Evolutionary conservation across 1,140 invertebrate genomes (phyloP), one percentile per base, ranked within the genome.

Genomic region (Mizuhopecten yessoensis): DNA sequence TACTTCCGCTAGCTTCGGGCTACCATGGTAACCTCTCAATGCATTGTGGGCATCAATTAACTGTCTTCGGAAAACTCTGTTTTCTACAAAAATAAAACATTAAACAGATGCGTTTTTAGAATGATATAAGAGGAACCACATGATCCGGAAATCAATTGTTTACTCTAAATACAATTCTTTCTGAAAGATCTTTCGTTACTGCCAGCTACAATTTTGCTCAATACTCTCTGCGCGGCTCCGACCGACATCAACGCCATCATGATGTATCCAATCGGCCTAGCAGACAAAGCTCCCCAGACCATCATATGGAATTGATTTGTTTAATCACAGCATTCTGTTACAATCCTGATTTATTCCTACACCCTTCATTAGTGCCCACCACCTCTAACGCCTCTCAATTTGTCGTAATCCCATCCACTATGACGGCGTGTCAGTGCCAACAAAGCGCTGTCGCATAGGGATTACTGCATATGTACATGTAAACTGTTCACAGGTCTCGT

Each of bases 21-120:
- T 90, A 1, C 93, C 93, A 89, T 94, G 94, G 10, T 20, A 33
- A n/a, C 34, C 29, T 29, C 94, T 88, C 34, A 92, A 91, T 34
- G 89, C 36, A 92, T 94, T 94, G 88, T 94, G 94, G 42, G 93
- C 90, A 34, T 87, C 45, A 34, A 94, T 29, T 75, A 92, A 87
- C 36, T 93, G 90, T 42, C 92, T 88, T 88, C 92, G 42, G 45
- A 94, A 94, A 23, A 90, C 87, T 86, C 88, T 86, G 87, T 91
- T 57, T n/a, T 88, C 93, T 94, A 34, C 45, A 94, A 91, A 88
- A 75, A 86, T 36, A 87, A 29, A 29, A 75, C 5, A 45, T 45
- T 10, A 13, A 45, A 45, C 5, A 75, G n/a, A 75, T 29, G 20
- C 3, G 45, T 57, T 57, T 57, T 57, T 57, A n/a, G n/a, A n/a